Evolutionary conservation across 2,888 invertebrate genomes (phyloP).

Genomic region (Thymelicus acteon): DNA sequence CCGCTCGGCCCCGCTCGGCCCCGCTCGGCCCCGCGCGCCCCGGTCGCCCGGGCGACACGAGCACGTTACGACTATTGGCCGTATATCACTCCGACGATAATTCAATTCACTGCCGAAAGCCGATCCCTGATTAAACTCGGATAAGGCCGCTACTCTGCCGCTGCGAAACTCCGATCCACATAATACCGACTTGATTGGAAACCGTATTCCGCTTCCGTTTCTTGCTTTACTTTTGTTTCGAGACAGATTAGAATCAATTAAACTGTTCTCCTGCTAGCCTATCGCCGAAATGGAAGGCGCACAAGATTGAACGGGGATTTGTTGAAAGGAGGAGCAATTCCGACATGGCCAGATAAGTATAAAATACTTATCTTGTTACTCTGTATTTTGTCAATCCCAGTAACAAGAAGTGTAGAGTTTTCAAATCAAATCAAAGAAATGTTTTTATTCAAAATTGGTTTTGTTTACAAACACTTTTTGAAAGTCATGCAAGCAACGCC

Average conservation of each 20-base stretch:
- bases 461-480: too few species aligned
- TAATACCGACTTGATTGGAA: conserved; percentile 38
- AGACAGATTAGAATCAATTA: conserved; percentile 30
- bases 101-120: conserved; percentile 37
- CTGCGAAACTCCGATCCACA: conserved; percentile 26
- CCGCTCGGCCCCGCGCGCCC: too few species aligned
- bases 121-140: conserved; percentile 36
- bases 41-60: conserved; percentile 14
- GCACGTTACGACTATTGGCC: conserved; percentile 32
- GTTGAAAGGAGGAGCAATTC: conserved; percentile 2
- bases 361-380: too few species aligned
- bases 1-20: not conserved
- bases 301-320: conserved; percentile 1
- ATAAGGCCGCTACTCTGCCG: conserved; percentile 33
- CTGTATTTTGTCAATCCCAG: too few species aligned
- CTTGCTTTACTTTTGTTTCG: conserved; percentile 34
- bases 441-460: too few species aligned
- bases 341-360: not conserved
- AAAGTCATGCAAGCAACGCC: too few species aligned
- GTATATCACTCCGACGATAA: conserved; percentile 36
- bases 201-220: conserved; percentile 28
- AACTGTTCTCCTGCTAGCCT: conserved; percentile 28
- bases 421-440: too few species aligned
- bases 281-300: not conserved
- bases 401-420: too few species aligned